Base-by-base conservation (phyloP, 92 coral and sea anemone genomes). In the Parazoanthus darwini region DNA sequence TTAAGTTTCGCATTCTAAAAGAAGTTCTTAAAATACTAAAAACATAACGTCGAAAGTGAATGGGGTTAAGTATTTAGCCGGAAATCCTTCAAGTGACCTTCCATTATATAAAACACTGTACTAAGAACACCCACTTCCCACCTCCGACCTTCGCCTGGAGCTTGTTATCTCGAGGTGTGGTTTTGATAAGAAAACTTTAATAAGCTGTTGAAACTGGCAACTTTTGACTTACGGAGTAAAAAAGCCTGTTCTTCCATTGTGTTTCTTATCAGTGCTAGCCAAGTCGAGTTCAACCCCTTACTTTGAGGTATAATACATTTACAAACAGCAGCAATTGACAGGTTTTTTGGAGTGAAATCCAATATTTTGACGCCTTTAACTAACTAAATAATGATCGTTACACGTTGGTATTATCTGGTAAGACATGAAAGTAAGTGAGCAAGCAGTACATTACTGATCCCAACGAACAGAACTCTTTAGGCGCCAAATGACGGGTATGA, bases 331-430 rank as follows among this genome's bases (percentile, higher is more conserved):
- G 18, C 9, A 54, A 54, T 54, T 88, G 66, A 82, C 66, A 65
- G 50, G 89, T 82, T 88, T 91, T 29, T 88, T 46, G 51, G 51
- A 46, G 59, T 54, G 59, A 54, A 13, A 54, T 54, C 18, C 59
- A 54, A 54, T 11, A 54, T 54, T 46, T 54, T 54, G 59, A 83
- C 89, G 78, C 75, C 83, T 87, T 88, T 91, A 90, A 91, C 89
- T 90, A 86, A 85, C 92, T 89, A 85, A 91, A 94, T 88, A 91
- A 79, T 88, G 26, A 86, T 90, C 92, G 6, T 20, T 23, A 63
- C 26, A 0, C 25, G 22, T 63, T 63, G 25, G 5, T 63, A 63
- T 63, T 23, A 63, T 26, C 70, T 8, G 70, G 26, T 3, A 63
- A 63, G 15, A 63, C 0, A 63, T 18, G n/a, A 18, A 23, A 22